Conservation (phyloP, 2,113 vertebrate species). For the Phaethon lepturus region DNA sequence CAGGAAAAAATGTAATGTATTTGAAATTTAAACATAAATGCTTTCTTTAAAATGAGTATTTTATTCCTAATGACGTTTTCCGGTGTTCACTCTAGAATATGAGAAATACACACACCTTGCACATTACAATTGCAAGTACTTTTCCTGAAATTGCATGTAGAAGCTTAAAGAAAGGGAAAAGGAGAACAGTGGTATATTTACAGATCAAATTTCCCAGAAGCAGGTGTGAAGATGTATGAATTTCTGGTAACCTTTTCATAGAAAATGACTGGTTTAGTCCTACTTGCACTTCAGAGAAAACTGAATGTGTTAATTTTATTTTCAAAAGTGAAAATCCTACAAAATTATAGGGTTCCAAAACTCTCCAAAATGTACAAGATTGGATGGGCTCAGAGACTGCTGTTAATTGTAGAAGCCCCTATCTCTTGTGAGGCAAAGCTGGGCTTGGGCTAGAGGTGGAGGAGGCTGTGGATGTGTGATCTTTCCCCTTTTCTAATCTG, state of each 20-base stretch:
- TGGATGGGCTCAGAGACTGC: neutral
- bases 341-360: neutral
- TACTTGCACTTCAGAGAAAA: neutral
- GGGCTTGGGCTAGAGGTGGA: neutral
- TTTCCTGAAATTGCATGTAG: neutral
- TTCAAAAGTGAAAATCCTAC: neutral
- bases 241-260: neutral
- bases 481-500: neutral
- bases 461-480: neutral
- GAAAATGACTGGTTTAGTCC: neutral
- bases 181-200: neutral
- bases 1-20: neutral
- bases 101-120: neutral
- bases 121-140: neutral
- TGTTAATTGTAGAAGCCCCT: neutral
- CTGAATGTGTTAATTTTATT: neutral
- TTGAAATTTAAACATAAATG: slow-evolving; percentile 8
- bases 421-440: neutral
- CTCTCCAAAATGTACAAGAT: neutral
- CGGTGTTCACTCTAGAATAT: neutral
- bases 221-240: neutral
- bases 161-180: neutral
- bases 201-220: neutral
- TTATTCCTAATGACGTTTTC: slow-evolving; percentile 31
- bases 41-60: slow-evolving; percentile 21